Evolutionary conservation across 2,113 vertebrate genomes (phyloP), one percentile per base, ranked within the genome.

Genomic region (Calidris pugnax): DNA sequence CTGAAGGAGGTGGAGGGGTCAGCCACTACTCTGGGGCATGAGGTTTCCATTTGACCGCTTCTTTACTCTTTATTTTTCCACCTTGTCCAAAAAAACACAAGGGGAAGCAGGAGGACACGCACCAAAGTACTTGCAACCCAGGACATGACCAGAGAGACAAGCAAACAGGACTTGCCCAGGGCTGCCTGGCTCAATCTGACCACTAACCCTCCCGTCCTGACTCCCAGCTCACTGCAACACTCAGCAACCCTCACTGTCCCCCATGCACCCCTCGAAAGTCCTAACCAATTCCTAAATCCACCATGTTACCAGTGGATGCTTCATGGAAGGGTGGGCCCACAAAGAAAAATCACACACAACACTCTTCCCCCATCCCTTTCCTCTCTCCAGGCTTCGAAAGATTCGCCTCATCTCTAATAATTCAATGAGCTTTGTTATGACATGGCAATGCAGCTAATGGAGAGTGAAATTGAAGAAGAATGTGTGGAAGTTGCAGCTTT

Each of bases 401-500:
- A 53, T 88, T 73, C 4, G 3, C 50, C 90, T 68, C 81, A 78
- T 87, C 78, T 89, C 93, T 45, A 93, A 91, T 87, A 95, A 78
- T 85, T 87, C 93, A 85, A 16, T 6, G 60, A 51, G 79, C 47
- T 95, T 92, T 85, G 75, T 95, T 96, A 95, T 85, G 96, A 97
- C 94, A 74, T 89, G 82, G 92, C 94, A 92, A 41, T 79, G 79
- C 78, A 60, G 83, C 91, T 95, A 95, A 97, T 98, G 94, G 97
- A 97, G 97, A 97, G 95, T 96, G 89, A 98, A 97, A 98, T 78
- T 77, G 94, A 92, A 91, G 98, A 98, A 98, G 98, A 98, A 98
- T 98, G 98, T 97, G 93, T 96, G 97, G 97, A 98, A 97, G 98
- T 96, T 97, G 93, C 89, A 94, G 97, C 98, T 98, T 98, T 98